A percentile compares a stretch with the other conserved stretches of the same genome.
phyloP scores from a whole-genome alignment of 2,797 vertebrate genomes.

The Kryptolebias ocellatus region DNA sequence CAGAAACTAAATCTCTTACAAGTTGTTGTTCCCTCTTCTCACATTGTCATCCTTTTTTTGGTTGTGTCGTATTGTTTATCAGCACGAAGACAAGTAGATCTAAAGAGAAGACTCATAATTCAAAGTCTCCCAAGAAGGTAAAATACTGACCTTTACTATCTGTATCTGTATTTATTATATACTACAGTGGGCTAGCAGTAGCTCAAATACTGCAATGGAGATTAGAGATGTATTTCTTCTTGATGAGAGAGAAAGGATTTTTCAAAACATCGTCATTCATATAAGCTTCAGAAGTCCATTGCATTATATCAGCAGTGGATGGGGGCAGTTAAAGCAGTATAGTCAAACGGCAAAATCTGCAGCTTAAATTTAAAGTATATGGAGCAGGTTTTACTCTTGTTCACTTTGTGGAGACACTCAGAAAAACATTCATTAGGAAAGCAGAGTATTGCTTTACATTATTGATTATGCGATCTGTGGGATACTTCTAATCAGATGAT shows the following conservation, averaged over 20 bases:
- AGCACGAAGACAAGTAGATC: constrained; percentile 66
- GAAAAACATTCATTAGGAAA: not conserved
- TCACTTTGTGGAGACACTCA: not conserved
- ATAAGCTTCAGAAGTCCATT: not conserved
- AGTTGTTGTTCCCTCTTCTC: not conserved
- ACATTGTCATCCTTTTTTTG: not conserved
- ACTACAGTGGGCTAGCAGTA: not conserved
- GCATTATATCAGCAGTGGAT: not conserved
- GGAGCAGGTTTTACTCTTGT: not conserved
- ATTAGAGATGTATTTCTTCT: not conserved
- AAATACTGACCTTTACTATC: not conserved
- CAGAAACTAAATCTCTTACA: no score
- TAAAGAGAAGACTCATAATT: constrained; percentile 39
- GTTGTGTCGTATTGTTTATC: constrained; percentile 1
- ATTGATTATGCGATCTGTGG: not conserved
- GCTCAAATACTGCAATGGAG: not conserved
- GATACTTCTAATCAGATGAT: not conserved
- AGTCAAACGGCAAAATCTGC: not conserved
- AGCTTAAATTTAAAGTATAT: not conserved
- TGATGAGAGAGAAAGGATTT: no score
- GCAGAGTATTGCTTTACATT: not conserved
- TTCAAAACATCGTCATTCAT: not conserved
- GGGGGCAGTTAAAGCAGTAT: not conserved
- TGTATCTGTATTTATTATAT: not conserved
- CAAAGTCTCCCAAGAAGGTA: constrained; percentile 72